Conservation (phyloP, 2,888 invertebrate species). For the Acrobasis suavella region DNA sequence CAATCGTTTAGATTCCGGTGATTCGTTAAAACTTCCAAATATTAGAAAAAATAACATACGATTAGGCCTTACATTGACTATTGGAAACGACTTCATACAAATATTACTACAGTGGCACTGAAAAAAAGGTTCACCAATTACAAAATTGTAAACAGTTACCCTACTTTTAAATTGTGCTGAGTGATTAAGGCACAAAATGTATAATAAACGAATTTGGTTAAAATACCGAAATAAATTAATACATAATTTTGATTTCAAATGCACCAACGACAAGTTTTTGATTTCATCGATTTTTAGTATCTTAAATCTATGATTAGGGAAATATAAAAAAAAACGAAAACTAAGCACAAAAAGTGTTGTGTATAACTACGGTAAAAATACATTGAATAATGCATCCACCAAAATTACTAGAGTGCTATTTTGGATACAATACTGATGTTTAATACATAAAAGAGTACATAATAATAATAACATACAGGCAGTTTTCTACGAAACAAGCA, state of each 20-base stretch:
- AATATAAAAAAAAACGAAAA: conserved; percentile 5
- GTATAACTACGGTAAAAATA: conserved; percentile 6
- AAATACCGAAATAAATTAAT: conserved; percentile 22
- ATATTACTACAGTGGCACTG: conserved; percentile 66
- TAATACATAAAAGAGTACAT: conserved; percentile 45
- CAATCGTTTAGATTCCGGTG: conserved; percentile 50
- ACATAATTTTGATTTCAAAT: conserved; percentile 20
- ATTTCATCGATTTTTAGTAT: conserved; percentile 3
- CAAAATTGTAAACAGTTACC: conserved; percentile 40
- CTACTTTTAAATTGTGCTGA: conserved; percentile 60
- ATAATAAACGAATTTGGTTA: conserved; percentile 24
- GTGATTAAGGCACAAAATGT: conserved; percentile 59
- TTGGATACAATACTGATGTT: conserved; percentile 60
- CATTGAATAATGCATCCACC: conserved; percentile 4
- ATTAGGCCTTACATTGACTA: conserved; percentile 64
- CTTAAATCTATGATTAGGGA: conserved; percentile 19
- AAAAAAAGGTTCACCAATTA: conserved; percentile 43
- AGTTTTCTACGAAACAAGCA: conserved; percentile 33
- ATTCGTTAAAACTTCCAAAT: conserved; percentile 51
- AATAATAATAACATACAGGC: conserved; percentile 29
- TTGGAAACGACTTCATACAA: conserved; percentile 64
- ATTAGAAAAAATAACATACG: conserved; percentile 54
- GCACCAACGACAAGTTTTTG: conserved; percentile 20
- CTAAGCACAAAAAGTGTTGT: conserved; percentile 6
- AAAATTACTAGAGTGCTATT: conserved; percentile 28